Conservation (phyloP, 2,888 invertebrate genomes). For the Serripes groenlandicus region DNA sequence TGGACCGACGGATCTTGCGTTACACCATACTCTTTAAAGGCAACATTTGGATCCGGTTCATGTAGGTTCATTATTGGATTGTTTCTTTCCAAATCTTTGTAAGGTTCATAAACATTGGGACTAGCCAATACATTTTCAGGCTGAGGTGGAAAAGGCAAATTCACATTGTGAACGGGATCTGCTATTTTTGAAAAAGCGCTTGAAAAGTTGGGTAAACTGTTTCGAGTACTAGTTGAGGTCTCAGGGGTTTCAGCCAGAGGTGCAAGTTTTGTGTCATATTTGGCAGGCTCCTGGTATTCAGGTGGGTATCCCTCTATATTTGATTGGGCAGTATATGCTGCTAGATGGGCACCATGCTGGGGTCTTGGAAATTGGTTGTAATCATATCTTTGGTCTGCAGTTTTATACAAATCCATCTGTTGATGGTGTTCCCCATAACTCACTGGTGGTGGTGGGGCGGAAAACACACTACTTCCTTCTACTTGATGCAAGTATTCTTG, state of each 20-base stretch:
- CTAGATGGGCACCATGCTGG: background rate
- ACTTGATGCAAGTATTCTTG: background rate
- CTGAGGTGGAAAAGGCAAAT: conserved; percentile 19
- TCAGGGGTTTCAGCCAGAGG: background rate
- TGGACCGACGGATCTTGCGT: background rate
- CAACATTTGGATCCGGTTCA: background rate
- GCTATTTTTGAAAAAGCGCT: conserved; percentile 49
- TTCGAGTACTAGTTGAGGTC: conserved; percentile 15
- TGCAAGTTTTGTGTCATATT: background rate
- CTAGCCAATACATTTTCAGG: conserved; percentile 4
- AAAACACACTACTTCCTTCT: background rate
- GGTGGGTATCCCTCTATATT: background rate
- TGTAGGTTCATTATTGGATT: background rate
- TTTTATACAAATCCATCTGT: background rate
- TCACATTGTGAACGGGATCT: conserved; percentile 16
- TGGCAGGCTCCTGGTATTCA: background rate
- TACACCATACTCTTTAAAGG: background rate
- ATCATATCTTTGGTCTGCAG: background rate
- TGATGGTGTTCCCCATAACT: conserved; percentile 1
- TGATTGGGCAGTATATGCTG: background rate
- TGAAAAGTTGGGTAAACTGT: conserved; percentile 51
- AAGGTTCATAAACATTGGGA: background rate
- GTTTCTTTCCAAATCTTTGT: conserved; percentile 2
- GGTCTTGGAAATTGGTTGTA: background rate
- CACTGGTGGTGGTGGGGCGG: background rate